Evolutionary conservation across 1,140 invertebrate species (phyloP).

Genomic region (Plutomurus gul): DNA sequence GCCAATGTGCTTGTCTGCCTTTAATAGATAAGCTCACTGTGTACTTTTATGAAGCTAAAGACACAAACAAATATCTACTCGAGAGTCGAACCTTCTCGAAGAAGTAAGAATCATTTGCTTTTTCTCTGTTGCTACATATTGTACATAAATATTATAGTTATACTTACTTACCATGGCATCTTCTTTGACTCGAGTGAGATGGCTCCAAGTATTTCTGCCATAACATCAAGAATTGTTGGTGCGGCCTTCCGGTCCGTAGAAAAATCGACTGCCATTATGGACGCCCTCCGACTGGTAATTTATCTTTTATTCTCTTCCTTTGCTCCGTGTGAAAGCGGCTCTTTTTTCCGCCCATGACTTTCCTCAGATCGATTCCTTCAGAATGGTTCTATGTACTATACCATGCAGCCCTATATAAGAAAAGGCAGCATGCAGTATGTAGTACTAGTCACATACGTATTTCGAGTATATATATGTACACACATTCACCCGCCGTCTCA

Average conservation of each 20-base stretch:
- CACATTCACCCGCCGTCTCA: neutral
- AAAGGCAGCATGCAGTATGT: neutral
- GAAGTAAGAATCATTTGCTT: conserved; percentile 29
- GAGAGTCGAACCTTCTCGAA: neutral
- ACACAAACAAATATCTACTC: conserved; percentile 8
- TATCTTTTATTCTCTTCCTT: conserved; percentile 54
- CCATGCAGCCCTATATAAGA: neutral
- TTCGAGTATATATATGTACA: neutral
- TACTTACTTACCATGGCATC: neutral
- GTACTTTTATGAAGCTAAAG: conserved; percentile 22
- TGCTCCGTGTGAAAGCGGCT: conserved; percentile 40
- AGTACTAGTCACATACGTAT: neutral
- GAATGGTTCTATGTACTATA: conserved; percentile 3
- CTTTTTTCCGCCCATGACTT: conserved; percentile 45
- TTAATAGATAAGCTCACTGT: conserved; percentile 13
- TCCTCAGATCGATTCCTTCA: conserved; percentile 35
- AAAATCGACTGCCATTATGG: conserved; percentile 54
- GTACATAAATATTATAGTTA: neutral
- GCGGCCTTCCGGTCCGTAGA: conserved; percentile 50
- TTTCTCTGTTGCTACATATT: conserved; percentile 7
- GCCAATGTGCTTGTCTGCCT: neutral
- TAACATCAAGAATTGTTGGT: conserved; percentile 33
- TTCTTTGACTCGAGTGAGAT: conserved; percentile 18
- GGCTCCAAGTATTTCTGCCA: conserved; percentile 25
- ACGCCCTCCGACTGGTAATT: conserved; percentile 53